Conservation (phyloP, 2,888 invertebrate species). For the Leucophora obtusa region DNA sequence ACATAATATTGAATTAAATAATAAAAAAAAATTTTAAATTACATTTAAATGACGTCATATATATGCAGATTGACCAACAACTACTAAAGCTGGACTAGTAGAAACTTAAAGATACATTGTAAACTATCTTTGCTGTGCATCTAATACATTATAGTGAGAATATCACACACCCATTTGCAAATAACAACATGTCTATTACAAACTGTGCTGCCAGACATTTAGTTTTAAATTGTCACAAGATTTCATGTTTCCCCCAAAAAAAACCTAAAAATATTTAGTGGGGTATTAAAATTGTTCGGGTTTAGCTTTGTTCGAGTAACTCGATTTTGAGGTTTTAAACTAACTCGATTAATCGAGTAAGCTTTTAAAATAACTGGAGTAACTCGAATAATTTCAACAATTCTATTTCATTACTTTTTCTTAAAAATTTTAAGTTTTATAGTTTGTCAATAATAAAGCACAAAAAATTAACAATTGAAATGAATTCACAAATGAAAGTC, state of each 20-base stretch:
- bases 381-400: too few species aligned
- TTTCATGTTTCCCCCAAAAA: neutral
- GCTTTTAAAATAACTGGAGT: too few species aligned
- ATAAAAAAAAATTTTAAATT: slow-evolving; percentile 10
- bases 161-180: neutral
- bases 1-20: neutral
- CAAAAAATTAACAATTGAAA: too few species aligned
- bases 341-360: too few species aligned
- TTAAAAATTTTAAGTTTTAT: too few species aligned
- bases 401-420: too few species aligned
- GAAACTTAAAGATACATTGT: neutral
- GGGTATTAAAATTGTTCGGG: too few species aligned
- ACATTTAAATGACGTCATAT: slow-evolving; percentile 37
- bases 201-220: neutral
- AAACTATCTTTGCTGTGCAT: neutral
- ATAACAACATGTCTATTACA: neutral
- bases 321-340: too few species aligned
- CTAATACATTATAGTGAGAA: neutral
- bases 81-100: neutral
- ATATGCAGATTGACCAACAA: neutral
- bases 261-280: too few species aligned
- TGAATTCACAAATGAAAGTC: too few species aligned
- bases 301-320: too few species aligned
- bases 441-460: too few species aligned
- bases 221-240: neutral